phyloP scores from a whole-genome alignment of 2,113 vertebrate species.

The Lucifuga dentata region DNA sequence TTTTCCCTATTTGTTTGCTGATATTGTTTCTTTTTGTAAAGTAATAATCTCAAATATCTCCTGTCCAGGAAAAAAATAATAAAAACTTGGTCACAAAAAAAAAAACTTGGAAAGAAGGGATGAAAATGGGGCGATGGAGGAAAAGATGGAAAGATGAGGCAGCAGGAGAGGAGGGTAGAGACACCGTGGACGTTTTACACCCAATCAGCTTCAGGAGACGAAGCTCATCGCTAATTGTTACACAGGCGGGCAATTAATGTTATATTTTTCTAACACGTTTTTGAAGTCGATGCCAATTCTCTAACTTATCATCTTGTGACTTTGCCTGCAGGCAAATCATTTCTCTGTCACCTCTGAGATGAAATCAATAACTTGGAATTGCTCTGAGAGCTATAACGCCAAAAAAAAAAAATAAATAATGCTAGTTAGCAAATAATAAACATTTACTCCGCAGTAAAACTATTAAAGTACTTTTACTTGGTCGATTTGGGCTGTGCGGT shows the following conservation, averaged over 20 bases:
- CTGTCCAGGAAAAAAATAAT: no score
- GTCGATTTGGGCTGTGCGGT: constrained; percentile 28
- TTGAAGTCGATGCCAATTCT: constrained; percentile 57
- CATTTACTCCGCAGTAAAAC: not conserved
- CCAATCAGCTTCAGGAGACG: constrained; percentile 31
- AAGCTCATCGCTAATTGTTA: constrained; percentile 41
- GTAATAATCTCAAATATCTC: no score
- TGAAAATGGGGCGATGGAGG: not conserved
- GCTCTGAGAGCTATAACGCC: constrained; percentile 28
- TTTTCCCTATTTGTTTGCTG: no score
- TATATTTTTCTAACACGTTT: constrained; percentile 44
- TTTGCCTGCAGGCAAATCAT: constrained; percentile 34
- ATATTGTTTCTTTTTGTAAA: no score
- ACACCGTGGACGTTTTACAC: constrained; percentile 28
- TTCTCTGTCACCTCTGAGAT: constrained; percentile 36
- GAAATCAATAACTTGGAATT: constrained; percentile 55
- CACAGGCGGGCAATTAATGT: constrained; percentile 52
- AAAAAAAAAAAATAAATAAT: constrained; percentile 27
- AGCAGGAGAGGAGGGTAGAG: constrained; percentile 1
- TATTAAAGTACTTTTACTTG: constrained; percentile 18
- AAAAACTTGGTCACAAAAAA: no score
- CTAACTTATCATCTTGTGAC: constrained; percentile 44
- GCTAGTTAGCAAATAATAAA: constrained; percentile 10
- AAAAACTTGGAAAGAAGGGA: not conserved
- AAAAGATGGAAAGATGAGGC: not conserved